phyloP scores from a whole-genome alignment of 2,113 vertebrate genomes.

The Puffinus mauretanicus region DNA sequence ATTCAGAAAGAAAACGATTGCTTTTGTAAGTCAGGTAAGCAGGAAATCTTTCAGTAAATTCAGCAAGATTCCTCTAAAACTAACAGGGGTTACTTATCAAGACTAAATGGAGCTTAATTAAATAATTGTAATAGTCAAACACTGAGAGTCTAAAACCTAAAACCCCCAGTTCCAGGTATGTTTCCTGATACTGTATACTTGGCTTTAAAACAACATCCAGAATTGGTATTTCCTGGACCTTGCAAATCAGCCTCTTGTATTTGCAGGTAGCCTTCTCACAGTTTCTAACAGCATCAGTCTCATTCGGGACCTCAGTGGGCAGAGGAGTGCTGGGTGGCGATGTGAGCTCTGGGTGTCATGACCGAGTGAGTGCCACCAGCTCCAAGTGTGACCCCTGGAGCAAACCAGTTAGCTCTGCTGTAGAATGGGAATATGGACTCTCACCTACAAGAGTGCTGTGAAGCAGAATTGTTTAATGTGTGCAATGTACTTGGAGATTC shows the following conservation, averaged over 20 bases:
- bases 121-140: not conserved
- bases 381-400: not conserved
- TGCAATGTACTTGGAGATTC: not conserved
- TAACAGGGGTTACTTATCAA: not conserved
- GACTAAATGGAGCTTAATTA: not conserved
- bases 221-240: not conserved
- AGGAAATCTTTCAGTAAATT: conserved; percentile 47
- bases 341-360: not conserved
- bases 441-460: not conserved
- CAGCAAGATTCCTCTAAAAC: not conserved
- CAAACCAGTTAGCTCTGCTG: not conserved
- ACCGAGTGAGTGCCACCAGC: accelerated
- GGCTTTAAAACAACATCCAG: conserved; percentile 1
- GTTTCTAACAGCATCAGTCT: not conserved
- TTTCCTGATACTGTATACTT: not conserved
- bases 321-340: not conserved
- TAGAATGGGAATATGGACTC: not conserved
- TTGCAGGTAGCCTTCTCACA: not conserved
- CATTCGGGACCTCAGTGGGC: not conserved
- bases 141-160: not conserved
- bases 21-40: conserved; percentile 23
- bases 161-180: not conserved
- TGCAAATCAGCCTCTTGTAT: not conserved
- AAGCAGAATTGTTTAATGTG: not conserved
- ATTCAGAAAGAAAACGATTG: conserved; percentile 51